phyloP scores from a whole-genome alignment of 2,113 vertebrate genomes.

The Alaudala cheleensis region DNA sequence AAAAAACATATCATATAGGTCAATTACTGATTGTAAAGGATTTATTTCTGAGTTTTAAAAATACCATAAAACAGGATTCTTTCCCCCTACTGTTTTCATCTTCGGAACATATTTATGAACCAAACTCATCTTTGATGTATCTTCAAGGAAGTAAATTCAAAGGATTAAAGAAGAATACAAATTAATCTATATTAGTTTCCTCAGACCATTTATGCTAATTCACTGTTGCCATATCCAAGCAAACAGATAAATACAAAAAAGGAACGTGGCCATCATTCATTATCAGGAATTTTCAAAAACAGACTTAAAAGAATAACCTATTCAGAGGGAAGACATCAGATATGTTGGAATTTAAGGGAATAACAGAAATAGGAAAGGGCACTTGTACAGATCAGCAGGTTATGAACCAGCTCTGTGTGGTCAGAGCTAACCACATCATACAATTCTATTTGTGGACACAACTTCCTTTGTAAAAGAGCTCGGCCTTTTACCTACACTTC shows the following conservation, averaged over 20 bases:
- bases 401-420: neutral
- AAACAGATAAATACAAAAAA: neutral
- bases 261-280: neutral
- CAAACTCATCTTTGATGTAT: neutral
- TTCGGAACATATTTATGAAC: neutral
- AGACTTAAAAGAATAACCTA: neutral
- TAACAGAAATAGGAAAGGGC: neutral
- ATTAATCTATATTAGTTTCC: neutral
- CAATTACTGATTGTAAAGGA: constrained; percentile 35
- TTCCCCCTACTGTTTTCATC: neutral
- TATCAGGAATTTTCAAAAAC: neutral
- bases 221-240: neutral
- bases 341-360: neutral
- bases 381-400: neutral
- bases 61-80: neutral
- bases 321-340: neutral
- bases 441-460: neutral
- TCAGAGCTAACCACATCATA: neutral
- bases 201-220: neutral
- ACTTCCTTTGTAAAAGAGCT: neutral
- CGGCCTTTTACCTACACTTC: neutral
- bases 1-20: constrained; percentile 62
- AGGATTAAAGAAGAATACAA: neutral
- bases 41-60: neutral
- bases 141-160: neutral